Evolutionary conservation across 2,113 vertebrate genomes (phyloP), one percentile per base, ranked within the genome.

Genomic region (Entelurus aequoreus): DNA sequence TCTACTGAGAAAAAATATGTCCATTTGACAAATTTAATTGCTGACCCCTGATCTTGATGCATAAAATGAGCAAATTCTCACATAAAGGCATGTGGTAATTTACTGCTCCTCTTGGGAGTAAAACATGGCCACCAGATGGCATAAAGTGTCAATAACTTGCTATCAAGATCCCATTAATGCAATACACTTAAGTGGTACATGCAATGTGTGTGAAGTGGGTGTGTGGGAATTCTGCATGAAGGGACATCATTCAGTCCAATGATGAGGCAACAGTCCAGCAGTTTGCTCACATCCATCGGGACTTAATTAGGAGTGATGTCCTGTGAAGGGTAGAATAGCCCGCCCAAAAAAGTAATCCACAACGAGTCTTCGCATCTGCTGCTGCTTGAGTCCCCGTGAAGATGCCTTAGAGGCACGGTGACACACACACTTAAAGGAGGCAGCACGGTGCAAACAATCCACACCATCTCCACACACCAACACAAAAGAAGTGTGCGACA

Each of bases 251-350:
- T 72, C 58, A 60, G 70, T 69, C 64, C 53, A 9, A 65, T 74
- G 78, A 72, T 64, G 71, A 74, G 69, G 75, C 73, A 70, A 76
- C 63, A 77, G 74, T 66, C 82, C 79, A 83, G 75, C 81, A 80
- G 81, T 67, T 60, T 44, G 6, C 16, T 54, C 62, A 64, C 62
- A 67, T 85, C 79, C 75, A 69, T 12, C 35, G 86, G 81, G 86
- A 79, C 68, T 79, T 86, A 81, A 87, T 88, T 90, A 88, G 71
- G 71, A 84, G 60, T 61, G 72, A 78, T 77, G 65, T 66, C 51
- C 82, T 74, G 73, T 77, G 80, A 79, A 83, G 72, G 74, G 66
- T 72, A 80, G 71, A 69, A 64, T 68, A 69, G 77, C 78, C 28
- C 28, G 28, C 2, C 28, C 28, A 84, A 81, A 82, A 82, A 76